Evolutionary conservation across 2,888 invertebrate species (phyloP).

Genomic region (Bombyx huttoni): DNA sequence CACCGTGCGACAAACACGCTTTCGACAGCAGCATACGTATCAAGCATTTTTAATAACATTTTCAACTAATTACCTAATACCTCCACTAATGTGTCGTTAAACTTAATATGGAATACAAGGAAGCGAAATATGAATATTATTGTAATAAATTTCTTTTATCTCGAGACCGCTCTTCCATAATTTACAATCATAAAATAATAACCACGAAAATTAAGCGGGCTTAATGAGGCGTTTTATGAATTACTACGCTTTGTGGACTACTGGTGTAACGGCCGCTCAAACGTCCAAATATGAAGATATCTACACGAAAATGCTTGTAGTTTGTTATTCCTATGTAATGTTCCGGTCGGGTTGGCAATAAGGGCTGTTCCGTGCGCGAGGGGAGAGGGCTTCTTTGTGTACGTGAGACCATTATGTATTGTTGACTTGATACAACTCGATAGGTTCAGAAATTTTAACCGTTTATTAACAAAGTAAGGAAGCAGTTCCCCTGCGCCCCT

Average conservation of each 20-base stretch:
- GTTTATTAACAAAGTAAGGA: neutral
- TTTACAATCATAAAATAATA: constrained; percentile 48
- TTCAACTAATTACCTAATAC: constrained; percentile 28
- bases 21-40: constrained; percentile 14
- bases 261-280: constrained; percentile 19
- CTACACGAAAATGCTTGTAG: constrained; percentile 10
- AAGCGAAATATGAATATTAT: constrained; percentile 42
- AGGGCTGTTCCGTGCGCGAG: constrained; percentile 21
- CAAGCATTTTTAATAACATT: constrained; percentile 19
- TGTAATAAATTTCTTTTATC: constrained; percentile 37
- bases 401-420: constrained; percentile 2
- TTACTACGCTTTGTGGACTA: constrained; percentile 27
- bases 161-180: constrained; percentile 35
- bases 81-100: constrained; percentile 31
- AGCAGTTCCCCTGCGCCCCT: neutral
- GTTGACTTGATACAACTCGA: neutral
- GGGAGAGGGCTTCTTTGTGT: constrained; percentile 19
- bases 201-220: constrained; percentile 39
- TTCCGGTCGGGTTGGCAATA: constrained; percentile 29
- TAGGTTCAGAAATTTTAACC: neutral
- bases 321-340: constrained; percentile 31
- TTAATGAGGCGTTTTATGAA: constrained; percentile 47
- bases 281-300: constrained; percentile 19
- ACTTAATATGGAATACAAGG: constrained; percentile 31
- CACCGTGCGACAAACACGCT: constrained; percentile 3